phyloP scores from a whole-genome alignment of 2,888 invertebrate genomes.

The Hypena proboscidalis region DNA sequence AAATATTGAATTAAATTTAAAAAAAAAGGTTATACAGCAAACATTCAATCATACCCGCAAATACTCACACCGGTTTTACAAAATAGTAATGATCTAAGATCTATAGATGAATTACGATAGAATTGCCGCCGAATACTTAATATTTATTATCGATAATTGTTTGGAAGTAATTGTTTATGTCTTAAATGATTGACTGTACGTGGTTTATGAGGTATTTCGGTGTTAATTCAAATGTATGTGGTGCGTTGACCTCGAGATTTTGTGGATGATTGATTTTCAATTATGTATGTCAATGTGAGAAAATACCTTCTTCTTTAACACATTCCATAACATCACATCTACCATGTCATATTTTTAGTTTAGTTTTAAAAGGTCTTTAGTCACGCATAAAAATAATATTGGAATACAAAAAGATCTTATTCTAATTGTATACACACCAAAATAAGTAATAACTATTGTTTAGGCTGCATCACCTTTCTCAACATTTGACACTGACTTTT shows the following conservation, averaged over 20 bases:
- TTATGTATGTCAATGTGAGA: not conserved
- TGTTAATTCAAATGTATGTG: conserved; percentile 32
- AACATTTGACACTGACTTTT: no score
- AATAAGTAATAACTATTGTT: no score
- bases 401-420: no score
- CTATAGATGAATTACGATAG: conserved; percentile 64
- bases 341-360: not conserved
- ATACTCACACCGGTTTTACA: conserved; percentile 43
- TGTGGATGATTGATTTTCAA: not conserved
- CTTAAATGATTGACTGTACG: conserved; percentile 31
- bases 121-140: conserved; percentile 65
- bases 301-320: not conserved
- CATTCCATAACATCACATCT: not conserved
- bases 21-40: no score
- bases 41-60: no score
- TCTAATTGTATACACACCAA: no score
- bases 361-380: conserved; percentile 9
- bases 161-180: conserved; percentile 51
- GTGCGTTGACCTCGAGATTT: conserved; percentile 28
- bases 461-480: no score
- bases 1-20: no score
- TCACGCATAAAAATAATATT: no score
- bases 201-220: conserved; percentile 25
- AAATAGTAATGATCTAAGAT: conserved; percentile 50
- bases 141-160: conserved; percentile 65